phyloP scores from a whole-genome alignment of 1,140 invertebrate genomes.

The Hycleus cichorii region DNA sequence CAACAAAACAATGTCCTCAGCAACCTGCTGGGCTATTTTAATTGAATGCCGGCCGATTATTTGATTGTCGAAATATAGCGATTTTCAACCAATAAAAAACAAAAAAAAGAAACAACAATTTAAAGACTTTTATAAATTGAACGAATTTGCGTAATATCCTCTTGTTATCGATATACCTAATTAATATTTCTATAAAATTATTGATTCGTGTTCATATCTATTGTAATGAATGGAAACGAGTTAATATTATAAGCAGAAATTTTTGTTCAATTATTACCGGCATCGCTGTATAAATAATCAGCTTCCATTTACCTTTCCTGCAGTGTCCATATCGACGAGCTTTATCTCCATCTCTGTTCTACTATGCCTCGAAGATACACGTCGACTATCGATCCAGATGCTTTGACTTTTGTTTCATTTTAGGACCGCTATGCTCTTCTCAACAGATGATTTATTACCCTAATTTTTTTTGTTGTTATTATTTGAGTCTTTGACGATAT shows the following conservation, averaged over 20 bases:
- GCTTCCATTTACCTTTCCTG: conserved; percentile 1
- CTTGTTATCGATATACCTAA: no score
- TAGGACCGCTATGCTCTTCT: conserved; percentile 11
- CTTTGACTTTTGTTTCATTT: conserved; percentile 16
- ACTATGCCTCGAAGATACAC: conserved; percentile 7
- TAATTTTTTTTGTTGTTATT: conserved; percentile 11
- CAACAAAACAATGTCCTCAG: conserved; percentile 19
- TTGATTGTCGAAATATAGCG: no score
- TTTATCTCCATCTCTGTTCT: conserved; percentile 1
- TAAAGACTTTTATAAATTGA: no score
- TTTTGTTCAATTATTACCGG: conserved; percentile 9
- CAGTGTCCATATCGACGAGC: conserved; percentile 2
- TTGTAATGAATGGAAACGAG: no score
- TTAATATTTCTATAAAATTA: no score
- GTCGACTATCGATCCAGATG: conserved; percentile 13
- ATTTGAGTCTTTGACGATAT: conserved; percentile 11
- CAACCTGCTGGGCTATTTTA: conserved; percentile 16
- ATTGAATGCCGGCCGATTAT: conserved; percentile 12
- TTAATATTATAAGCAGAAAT: not conserved
- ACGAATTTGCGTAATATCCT: no score
- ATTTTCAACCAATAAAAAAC: no score
- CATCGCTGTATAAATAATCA: conserved; percentile 14
- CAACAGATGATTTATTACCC: conserved; percentile 11
- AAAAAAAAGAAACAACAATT: no score
- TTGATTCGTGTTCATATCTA: no score